Evolutionary conservation across 1,140 invertebrate genomes (phyloP).

Genomic region (Cyrtorhinus lividipennis): DNA sequence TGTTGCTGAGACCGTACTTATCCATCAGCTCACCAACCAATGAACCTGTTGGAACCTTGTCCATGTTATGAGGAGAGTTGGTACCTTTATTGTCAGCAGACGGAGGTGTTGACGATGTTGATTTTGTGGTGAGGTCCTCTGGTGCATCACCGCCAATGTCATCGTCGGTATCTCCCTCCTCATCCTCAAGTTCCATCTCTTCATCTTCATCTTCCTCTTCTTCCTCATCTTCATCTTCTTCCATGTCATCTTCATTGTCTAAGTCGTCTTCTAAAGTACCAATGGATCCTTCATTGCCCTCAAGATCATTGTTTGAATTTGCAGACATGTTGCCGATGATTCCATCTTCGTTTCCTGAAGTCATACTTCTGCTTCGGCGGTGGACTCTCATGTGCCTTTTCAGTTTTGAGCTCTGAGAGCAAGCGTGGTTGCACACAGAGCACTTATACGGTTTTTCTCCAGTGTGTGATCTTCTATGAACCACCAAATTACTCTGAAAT

Average conservation of each 20-base stretch:
- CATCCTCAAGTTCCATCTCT: slow-evolving; percentile 29
- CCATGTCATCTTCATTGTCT: slow-evolving; percentile 50
- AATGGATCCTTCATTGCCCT: slow-evolving; percentile 46
- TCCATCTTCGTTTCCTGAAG: slow-evolving; percentile 34
- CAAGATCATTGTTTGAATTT: slow-evolving; percentile 38
- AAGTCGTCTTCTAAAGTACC: slow-evolving; percentile 63
- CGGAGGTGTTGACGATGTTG: slow-evolving; percentile 34
- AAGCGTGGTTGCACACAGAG: slow-evolving; percentile 45
- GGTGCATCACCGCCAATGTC: slow-evolving; percentile 52
- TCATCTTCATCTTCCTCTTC: slow-evolving; percentile 43
- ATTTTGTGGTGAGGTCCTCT: slow-evolving; percentile 56
- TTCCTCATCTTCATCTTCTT: slow-evolving; percentile 52
- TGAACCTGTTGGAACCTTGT: slow-evolving; percentile 41
- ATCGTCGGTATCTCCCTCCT: slow-evolving; percentile 34
- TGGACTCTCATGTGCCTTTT: slow-evolving; percentile 76
- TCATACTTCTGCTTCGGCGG: slow-evolving; percentile 31
- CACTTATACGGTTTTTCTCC: slow-evolving; percentile 50
- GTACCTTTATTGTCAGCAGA: slow-evolving; percentile 30
- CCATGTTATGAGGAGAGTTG: slow-evolving; percentile 29
- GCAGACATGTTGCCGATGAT: slow-evolving; percentile 29
- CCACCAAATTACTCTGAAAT: slow-evolving; percentile 83
- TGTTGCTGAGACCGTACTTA: slow-evolving; percentile 84
- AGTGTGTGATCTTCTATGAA: slow-evolving; percentile 71
- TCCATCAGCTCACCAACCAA: slow-evolving; percentile 94
- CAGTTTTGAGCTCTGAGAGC: slow-evolving; percentile 59